Conservation (phyloP, 2,888 invertebrate genomes). For the Taenaris catops region DNA sequence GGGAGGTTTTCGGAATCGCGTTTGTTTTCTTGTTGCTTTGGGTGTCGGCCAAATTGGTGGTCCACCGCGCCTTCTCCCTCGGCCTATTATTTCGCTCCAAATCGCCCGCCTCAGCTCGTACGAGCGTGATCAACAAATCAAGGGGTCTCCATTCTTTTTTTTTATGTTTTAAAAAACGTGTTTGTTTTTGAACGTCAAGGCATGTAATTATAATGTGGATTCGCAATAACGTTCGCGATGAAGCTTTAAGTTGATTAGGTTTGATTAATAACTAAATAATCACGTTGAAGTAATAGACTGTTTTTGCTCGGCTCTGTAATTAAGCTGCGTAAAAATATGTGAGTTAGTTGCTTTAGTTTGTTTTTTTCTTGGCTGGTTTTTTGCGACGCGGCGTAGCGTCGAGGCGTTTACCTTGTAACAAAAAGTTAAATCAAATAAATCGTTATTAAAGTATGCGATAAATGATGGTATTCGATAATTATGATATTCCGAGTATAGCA, state of each 20-base stretch:
- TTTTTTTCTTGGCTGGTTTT: slow-evolving; percentile 18
- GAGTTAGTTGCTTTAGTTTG: slow-evolving; percentile 11
- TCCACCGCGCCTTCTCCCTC: slow-evolving; percentile 67
- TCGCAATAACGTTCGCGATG: slow-evolving; percentile 46
- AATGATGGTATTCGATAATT: slow-evolving; percentile 14
- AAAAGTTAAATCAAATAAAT: slow-evolving; percentile 22
- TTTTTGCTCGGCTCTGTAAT: slow-evolving; percentile 25
- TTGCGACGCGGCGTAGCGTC: slow-evolving; percentile 12
- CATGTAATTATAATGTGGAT: slow-evolving; percentile 66
- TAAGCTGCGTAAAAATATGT: slow-evolving; percentile 22
- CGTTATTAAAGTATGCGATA: slow-evolving; percentile 17
- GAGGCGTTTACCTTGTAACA: slow-evolving; percentile 18
- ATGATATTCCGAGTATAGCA: slow-evolving; percentile 1
- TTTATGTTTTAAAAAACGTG: slow-evolving; percentile 53
- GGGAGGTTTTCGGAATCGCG: slow-evolving; percentile 50
- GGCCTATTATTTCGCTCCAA: slow-evolving; percentile 66
- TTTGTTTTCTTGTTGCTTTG: slow-evolving; percentile 45
- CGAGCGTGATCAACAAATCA: slow-evolving; percentile 70
- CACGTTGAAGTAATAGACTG: slow-evolving; percentile 28
- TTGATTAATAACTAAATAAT: slow-evolving; percentile 43
- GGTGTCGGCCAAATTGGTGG: slow-evolving; percentile 69
- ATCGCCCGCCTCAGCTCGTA: slow-evolving; percentile 52
- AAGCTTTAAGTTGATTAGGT: slow-evolving; percentile 45
- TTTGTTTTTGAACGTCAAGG: slow-evolving; percentile 70
- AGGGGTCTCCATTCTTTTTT: slow-evolving; percentile 37